Percentiles rank a stretch among this genome's conserved stretches.
Evolutionary conservation across 2,113 vertebrate species (phyloP).

Genomic region (Mastomys coucha): DNA sequence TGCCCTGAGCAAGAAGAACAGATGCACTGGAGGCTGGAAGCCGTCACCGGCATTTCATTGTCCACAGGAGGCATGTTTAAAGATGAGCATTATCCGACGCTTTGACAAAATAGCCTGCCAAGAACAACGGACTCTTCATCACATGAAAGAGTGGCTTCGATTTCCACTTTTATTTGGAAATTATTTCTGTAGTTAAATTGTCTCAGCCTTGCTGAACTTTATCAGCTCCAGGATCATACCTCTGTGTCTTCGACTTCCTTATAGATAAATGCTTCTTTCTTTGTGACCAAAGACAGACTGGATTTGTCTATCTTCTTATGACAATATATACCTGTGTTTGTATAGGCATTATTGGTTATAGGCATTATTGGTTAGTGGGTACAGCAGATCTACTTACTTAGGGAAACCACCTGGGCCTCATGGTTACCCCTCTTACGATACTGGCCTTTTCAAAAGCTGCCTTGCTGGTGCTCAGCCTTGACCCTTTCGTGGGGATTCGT

Average conservation of each 20-base stretch:
- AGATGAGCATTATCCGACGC: slow-evolving; percentile 58
- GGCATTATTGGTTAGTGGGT: neutral
- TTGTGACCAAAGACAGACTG: neutral
- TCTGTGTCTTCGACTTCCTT: neutral
- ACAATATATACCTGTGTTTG: neutral
- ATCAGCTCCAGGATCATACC: neutral
- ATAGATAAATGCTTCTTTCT: neutral
- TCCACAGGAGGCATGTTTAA: slow-evolving; percentile 68
- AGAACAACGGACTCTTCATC: slow-evolving; percentile 39
- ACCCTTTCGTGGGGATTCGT: neutral
- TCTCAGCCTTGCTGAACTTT: slow-evolving; percentile 12
- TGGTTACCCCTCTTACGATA: neutral
- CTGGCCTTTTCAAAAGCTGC: neutral
- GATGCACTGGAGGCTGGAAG: slow-evolving; percentile 76
- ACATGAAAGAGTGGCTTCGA: neutral
- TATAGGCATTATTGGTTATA: neutral
- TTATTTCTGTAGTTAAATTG: slow-evolving; percentile 48
- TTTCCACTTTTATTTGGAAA: slow-evolving; percentile 37
- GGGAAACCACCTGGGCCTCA: neutral
- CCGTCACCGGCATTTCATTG: slow-evolving; percentile 66
- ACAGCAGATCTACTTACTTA: neutral
- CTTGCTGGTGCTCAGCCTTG: neutral
- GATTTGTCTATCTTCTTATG: slow-evolving; percentile 12
- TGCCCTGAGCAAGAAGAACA: slow-evolving; percentile 71
- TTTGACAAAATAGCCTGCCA: slow-evolving; percentile 64